Percentiles rank a stretch among this genome's conserved stretches.
Conservation (phyloP, 2,797 vertebrate genomes). For the Neostethus bicornis region DNA sequence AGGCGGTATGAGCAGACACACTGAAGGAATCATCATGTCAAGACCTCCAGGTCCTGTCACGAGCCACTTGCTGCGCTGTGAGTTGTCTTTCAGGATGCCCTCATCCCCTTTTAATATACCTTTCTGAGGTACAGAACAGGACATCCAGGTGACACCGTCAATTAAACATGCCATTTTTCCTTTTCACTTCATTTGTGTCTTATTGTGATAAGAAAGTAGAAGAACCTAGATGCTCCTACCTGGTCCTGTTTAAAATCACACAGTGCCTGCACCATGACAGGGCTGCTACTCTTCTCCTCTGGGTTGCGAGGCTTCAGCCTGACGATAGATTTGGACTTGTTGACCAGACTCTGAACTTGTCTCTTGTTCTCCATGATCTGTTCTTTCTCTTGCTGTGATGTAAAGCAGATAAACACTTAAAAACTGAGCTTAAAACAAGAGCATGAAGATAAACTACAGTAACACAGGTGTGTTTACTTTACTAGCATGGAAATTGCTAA, state of each 20-base stretch:
- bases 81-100: constrained; percentile 94
- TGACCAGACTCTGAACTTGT: constrained; percentile 92
- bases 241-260: constrained; percentile 98
- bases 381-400: constrained; percentile 87
- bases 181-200: neutral
- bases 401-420: neutral
- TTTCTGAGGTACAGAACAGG: constrained; percentile 79
- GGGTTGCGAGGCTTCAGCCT: constrained; percentile 92
- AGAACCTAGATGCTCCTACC: constrained; percentile 72
- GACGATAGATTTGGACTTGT: constrained; percentile 91
- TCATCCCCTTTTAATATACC: constrained; percentile 90
- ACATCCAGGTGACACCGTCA: neutral
- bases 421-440: neutral
- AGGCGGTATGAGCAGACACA: constrained; percentile 92
- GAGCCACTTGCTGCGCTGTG: constrained; percentile 95
- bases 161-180: neutral
- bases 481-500: neutral
- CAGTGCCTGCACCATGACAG: constrained; percentile 88
- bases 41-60: constrained; percentile 95
- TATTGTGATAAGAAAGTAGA: neutral
- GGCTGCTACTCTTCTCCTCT: constrained; percentile 83
- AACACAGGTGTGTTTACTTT: constrained; percentile 13
- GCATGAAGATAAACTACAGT: neutral
- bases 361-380: constrained; percentile 91
- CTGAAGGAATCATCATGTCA: constrained; percentile 93